Evolutionary conservation across 2,113 vertebrate genomes (phyloP).

Genomic region (Aphyosemion australe): DNA sequence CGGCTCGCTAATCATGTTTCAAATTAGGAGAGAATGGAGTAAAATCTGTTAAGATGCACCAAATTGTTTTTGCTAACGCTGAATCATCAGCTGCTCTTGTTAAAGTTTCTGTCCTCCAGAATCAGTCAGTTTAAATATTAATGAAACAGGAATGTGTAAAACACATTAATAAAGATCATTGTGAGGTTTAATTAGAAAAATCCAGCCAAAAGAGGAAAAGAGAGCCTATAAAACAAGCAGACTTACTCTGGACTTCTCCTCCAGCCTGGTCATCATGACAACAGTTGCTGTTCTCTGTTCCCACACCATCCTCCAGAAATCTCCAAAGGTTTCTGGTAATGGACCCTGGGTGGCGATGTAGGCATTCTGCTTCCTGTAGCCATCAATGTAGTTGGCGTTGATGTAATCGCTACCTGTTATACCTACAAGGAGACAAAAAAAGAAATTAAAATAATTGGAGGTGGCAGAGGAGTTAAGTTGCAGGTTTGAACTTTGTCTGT

Average conservation of each 20-base stretch:
- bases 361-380: slow-evolving; percentile 97
- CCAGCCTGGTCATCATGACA: slow-evolving; percentile 98
- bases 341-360: slow-evolving; percentile 98
- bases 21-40: not conserved
- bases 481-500: too few relatives aligned
- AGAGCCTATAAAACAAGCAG: not conserved
- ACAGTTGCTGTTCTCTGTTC: slow-evolving; percentile 95
- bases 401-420: slow-evolving; percentile 97
- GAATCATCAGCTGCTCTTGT: not conserved
- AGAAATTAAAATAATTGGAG: not conserved
- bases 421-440: slow-evolving; percentile 72
- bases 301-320: slow-evolving; percentile 99
- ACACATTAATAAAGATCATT: too few relatives aligned
- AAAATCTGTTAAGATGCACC: too few relatives aligned
- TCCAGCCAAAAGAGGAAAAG: not conserved
- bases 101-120: slow-evolving; percentile 3
- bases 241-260: slow-evolving; percentile 95
- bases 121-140: too few relatives aligned
- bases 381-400: slow-evolving; percentile 98
- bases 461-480: too few relatives aligned
- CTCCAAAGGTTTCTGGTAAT: slow-evolving; percentile 93
- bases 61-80: too few relatives aligned
- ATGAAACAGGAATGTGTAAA: too few relatives aligned
- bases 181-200: slow-evolving; percentile 7
- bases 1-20: not conserved